Evolutionary conservation across 2,113 vertebrate genomes (phyloP), one percentile per base, ranked within the genome.

Genomic region (Eublepharis macularius): DNA sequence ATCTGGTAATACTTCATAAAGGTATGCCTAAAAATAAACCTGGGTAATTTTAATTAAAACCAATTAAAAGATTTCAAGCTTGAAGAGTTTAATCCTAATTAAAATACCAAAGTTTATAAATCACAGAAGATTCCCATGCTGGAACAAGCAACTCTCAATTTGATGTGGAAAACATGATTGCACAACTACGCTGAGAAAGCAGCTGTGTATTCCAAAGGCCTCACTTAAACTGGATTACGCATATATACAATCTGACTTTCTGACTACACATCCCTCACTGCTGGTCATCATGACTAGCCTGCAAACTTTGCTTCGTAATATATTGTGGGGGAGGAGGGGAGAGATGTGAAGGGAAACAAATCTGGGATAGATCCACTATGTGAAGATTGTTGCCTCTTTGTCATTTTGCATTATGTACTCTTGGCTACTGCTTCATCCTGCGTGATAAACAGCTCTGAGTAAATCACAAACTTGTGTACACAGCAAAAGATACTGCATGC

Each of bases 11-110:
- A 12, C 4, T 32, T 85, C 73, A 43, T 6, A 24, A 79, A 70
- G 82, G 8, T 45, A 66, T n/a, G 77, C 2, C 5, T 78, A 80
- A 83, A 66, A 81, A 32, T 86, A 78, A 19, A 69, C 63, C 72
- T 80, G 16, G 63, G 81, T 78, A 43, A n/a, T 4, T 1, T 47
- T 90, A 83, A 41, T 76, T 88, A 84, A 90, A 70, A 41, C 85
- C 57, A 81, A 16, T 78, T 85, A 82, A 0, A 2, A 85, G 14
- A 73, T 82, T 49, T 84, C 14, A 82, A 13, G 47, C 84, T 83
- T 85, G 66, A 89, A 60, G 80, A 76, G 39, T 80, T 87, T 78
- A 80, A 54, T 82, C 72, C 81, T 43, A 86, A 90, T 91, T 80
- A 78, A 90, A 65, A 84, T 1, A 0, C 81, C 60, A 19, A 49